These are phyloP conservation scores for Entosphenus tridentatus DNA, from an alignment of 2,113 vertebrate genomes.

Conservation along the genomic window DNA sequence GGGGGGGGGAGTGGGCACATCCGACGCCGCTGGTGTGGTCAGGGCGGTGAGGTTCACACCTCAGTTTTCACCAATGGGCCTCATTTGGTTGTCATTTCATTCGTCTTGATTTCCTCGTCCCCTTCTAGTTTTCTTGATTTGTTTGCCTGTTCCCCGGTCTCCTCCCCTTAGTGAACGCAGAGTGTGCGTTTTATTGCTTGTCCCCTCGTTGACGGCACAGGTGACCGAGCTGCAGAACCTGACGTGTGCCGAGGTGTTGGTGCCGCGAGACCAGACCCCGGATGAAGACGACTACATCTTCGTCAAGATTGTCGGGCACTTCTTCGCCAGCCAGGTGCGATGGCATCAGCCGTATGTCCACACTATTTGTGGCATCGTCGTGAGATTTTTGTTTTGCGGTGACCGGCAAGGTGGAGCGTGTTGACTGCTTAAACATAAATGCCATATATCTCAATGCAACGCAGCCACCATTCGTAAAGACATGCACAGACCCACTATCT, in stretches of 20 bases:
- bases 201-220: not conserved
- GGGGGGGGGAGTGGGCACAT: no score
- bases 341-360: not conserved
- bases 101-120: not conserved
- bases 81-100: not conserved
- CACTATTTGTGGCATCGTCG: not conserved
- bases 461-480: not conserved
- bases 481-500: not conserved
- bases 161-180: not conserved
- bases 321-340: slow-evolving; percentile 2
- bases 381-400: not conserved
- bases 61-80: slow-evolving; percentile 2
- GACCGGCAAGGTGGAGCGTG: not conserved
- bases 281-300: slow-evolving; percentile 1
- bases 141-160: not conserved
- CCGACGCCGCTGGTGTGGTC: not conserved
- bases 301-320: slow-evolving; percentile 2
- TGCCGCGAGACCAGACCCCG: slow-evolving; percentile 1
- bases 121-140: not conserved
- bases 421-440: not conserved
- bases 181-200: not conserved
- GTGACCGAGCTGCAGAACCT: slow-evolving; percentile 3
- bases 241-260: slow-evolving; percentile 1
- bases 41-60: not conserved
- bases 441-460: not conserved